These are phyloP conservation scores for Onthophagus sagittarius DNA, from an alignment of 2,888 invertebrate species.

Conservation along the genomic window DNA sequence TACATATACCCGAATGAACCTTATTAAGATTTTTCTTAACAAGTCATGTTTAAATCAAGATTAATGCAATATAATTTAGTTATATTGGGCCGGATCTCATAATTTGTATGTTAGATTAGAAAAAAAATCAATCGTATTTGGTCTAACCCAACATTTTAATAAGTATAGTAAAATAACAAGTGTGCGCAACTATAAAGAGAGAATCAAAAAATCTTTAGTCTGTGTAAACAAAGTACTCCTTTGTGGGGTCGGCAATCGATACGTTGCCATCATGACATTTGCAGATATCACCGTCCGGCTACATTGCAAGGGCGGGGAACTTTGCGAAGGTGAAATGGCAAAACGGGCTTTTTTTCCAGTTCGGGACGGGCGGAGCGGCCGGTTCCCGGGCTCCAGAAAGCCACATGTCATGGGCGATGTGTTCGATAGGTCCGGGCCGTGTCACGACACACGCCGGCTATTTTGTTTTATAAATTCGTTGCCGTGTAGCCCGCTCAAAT, in stretches of 20 bases:
- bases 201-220: background rate
- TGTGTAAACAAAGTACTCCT: background rate
- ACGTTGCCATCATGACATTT: background rate
- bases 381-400: conserved; percentile 20
- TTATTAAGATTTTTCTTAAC: background rate
- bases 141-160: too few species aligned
- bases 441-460: conserved; percentile 29
- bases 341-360: conserved; percentile 1
- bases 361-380: background rate
- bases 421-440: conserved; percentile 30
- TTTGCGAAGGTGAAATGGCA: conserved; percentile 9
- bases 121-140: too few species aligned
- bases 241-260: background rate
- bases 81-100: too few species aligned
- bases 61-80: background rate
- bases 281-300: background rate
- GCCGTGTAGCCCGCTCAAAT: conserved; percentile 33
- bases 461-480: conserved; percentile 36
- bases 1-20: background rate
- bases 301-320: background rate
- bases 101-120: too few species aligned
- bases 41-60: background rate
- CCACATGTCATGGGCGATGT: conserved; percentile 26
- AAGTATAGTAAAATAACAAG: background rate
- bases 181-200: background rate